Conservation (phyloP, 2,113 vertebrate genomes). For the Harpagus bidentatus region DNA sequence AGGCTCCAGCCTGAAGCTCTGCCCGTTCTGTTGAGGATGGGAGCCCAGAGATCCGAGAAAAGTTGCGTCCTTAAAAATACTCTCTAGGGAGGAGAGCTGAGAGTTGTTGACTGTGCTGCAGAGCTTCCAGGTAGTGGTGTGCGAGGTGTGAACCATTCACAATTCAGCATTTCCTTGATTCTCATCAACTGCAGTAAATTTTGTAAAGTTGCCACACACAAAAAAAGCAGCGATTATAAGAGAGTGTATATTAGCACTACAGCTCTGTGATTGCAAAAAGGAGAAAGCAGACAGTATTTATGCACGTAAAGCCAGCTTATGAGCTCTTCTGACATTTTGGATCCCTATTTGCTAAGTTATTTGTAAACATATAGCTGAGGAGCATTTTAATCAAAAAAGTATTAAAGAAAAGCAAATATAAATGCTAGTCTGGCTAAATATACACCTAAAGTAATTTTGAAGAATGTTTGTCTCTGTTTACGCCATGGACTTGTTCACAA, state of each 20-base stretch:
- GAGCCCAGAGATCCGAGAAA: background rate
- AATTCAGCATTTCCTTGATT: constrained; percentile 4
- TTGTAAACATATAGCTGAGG: background rate
- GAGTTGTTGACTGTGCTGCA: background rate
- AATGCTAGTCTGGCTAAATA: background rate
- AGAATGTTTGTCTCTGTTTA: background rate
- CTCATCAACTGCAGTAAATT: background rate
- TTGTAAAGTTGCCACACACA: background rate
- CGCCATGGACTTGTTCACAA: background rate
- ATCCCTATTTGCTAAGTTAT: background rate
- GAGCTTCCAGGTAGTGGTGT: background rate
- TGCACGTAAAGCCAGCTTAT: background rate
- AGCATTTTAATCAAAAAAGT: background rate
- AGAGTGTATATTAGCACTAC: background rate
- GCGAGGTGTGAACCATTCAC: background rate
- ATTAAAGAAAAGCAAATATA: background rate
- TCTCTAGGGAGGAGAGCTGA: background rate
- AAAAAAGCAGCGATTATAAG: background rate
- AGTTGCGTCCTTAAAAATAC: background rate
- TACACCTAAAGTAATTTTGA: background rate
- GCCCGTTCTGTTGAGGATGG: background rate
- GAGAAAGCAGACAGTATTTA: background rate
- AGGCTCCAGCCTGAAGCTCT: background rate
- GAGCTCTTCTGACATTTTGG: background rate
- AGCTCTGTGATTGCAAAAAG: background rate